Evolutionary conservation across 2,797 vertebrate species (phyloP).

Genomic region (Pelochelys cantorii): DNA sequence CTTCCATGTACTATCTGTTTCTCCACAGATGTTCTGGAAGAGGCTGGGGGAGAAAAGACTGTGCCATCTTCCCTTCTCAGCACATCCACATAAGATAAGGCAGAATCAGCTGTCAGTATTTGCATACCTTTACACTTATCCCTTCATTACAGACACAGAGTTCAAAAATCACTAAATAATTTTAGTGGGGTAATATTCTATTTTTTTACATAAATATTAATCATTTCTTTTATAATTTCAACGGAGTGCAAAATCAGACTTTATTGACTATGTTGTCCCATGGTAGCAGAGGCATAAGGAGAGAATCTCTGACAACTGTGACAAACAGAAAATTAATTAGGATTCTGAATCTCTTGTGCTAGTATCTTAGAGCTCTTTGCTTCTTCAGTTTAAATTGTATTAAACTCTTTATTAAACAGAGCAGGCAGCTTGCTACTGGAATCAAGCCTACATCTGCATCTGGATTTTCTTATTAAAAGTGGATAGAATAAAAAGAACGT

Average conservation of each 20-base stretch:
- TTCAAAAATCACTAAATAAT: not conserved
- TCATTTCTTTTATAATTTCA: conserved; percentile 25
- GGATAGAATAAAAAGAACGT: conserved; percentile 72
- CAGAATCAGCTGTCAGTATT: not conserved
- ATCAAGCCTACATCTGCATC: conserved; percentile 72
- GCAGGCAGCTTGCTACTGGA: conserved; percentile 70
- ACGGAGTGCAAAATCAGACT: not conserved
- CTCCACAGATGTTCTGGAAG: not conserved
- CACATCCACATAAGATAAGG: accelerated
- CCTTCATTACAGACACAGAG: not conserved
- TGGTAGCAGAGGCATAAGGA: conserved; percentile 6
- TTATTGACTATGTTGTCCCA: not conserved
- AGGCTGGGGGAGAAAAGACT: not conserved
- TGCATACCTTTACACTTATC: not conserved
- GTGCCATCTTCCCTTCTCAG: not conserved
- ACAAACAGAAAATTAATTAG: conserved; percentile 71
- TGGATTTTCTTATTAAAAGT: conserved; percentile 77
- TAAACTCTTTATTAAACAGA: conserved; percentile 76
- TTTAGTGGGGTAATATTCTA: not conserved
- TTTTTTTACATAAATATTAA: conserved; percentile 33
- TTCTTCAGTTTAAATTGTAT: conserved; percentile 71
- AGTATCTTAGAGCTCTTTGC: conserved; percentile 55
- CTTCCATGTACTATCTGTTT: accelerated
- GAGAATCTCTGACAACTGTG: conserved; percentile 53
- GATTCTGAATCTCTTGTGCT: conserved; percentile 63